These are phyloP conservation scores for Sebastes paucispinis DNA, from an alignment of 2,797 vertebrate genomes.

Conservation along the genomic window DNA sequence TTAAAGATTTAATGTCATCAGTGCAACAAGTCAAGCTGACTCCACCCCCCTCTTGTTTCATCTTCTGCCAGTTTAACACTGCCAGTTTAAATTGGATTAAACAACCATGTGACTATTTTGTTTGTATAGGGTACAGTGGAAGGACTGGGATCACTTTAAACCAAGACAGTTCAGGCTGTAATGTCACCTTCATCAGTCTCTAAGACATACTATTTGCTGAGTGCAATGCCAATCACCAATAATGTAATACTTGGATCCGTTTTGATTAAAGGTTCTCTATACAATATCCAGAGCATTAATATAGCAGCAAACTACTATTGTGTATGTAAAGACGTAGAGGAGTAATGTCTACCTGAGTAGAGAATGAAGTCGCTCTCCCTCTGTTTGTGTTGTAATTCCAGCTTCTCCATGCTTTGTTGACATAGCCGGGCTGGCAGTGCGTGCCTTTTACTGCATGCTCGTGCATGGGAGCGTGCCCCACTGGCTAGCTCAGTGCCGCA, in stretches of 20 bases:
- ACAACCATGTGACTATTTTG: conserved; percentile 38
- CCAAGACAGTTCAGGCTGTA: background rate
- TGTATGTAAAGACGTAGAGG: too few species aligned
- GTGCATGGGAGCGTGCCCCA: too few species aligned
- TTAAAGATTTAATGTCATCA: conserved; percentile 34
- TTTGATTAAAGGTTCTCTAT: background rate
- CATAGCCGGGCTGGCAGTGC: too few species aligned
- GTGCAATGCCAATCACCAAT: background rate
- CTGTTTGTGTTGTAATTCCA: too few species aligned
- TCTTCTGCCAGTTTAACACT: conserved; percentile 22
- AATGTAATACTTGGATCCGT: background rate
- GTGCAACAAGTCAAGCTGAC: conserved; percentile 3
- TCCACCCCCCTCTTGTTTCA: conserved; percentile 1
- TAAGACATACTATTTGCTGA: background rate
- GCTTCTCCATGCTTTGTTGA: too few species aligned
- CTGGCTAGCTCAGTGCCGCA: too few species aligned
- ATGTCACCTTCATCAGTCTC: background rate
- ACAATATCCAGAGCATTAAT: accelerated
- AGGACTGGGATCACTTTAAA: background rate
- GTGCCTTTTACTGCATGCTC: background rate
- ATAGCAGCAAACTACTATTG: too few species aligned
- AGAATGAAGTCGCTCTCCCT: too few species aligned
- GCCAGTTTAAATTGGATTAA: conserved; percentile 54
- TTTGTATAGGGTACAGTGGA: background rate
- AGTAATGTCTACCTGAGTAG: too few species aligned